Evolutionary conservation across 1,140 invertebrate genomes (phyloP).

Genomic region (Chironomus striatipennis): DNA sequence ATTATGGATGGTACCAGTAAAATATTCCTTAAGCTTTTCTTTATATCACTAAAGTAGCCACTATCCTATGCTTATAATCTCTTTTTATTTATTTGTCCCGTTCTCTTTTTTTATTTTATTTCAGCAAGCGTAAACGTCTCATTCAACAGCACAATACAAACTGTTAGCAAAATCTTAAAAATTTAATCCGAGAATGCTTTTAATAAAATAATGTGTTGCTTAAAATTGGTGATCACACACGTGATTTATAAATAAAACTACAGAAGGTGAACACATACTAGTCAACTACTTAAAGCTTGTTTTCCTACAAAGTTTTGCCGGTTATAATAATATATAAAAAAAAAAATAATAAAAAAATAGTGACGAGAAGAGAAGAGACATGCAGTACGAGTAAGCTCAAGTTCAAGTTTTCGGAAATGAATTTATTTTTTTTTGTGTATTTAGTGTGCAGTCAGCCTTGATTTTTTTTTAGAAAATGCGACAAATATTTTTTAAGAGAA

Average conservation of each 20-base stretch:
- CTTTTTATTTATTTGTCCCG: no score
- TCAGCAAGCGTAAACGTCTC: not conserved
- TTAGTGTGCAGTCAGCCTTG: not conserved
- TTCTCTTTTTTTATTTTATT: no score
- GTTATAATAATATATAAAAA: not conserved
- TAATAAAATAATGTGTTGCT: not conserved
- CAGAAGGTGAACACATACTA: not conserved
- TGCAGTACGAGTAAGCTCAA: not conserved
- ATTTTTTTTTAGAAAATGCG: no score
- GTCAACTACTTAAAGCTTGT: not conserved
- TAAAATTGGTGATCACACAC: slow-evolving; percentile 11
- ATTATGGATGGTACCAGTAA: no score
- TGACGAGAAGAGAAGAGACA: not conserved
- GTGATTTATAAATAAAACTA: slow-evolving; percentile 3
- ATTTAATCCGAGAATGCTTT: slow-evolving; percentile 15
- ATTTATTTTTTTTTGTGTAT: not conserved
- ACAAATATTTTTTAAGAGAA: no score
- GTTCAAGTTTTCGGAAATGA: slow-evolving; percentile 8
- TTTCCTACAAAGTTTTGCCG: not conserved
- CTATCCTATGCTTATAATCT: no score
- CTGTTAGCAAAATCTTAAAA: not conserved
- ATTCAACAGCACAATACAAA: not conserved
- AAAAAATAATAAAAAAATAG: no score
- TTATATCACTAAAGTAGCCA: no score
- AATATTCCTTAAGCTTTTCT: no score